Conservation (phyloP, 2,888 invertebrate genomes). For the Onchidella celtica region DNA sequence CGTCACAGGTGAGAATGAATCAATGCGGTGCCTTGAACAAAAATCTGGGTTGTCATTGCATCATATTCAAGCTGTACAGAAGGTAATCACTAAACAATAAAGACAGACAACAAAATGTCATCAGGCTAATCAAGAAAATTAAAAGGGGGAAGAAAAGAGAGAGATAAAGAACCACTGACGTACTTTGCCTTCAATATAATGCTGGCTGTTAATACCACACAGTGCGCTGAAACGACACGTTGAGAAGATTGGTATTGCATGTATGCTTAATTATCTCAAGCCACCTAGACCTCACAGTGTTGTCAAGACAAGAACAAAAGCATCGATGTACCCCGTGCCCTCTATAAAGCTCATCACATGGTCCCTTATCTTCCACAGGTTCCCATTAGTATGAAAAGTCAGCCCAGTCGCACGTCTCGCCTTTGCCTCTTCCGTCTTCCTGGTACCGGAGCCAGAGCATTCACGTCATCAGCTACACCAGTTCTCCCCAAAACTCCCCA, state of each 20-base stretch:
- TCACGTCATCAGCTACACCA: neutral
- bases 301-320: conserved; percentile 3
- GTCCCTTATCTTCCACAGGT: neutral
- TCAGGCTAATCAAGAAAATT: neutral
- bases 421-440: too few species aligned
- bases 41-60: neutral
- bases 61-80: neutral
- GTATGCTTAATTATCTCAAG: conserved; percentile 21
- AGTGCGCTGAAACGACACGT: neutral
- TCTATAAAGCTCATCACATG: conserved; percentile 5
- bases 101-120: neutral
- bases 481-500: neutral
- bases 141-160: neutral
- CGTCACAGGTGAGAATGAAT: neutral
- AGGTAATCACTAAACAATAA: neutral
- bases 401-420: too few species aligned
- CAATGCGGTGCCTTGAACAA: too few species aligned
- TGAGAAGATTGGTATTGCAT: neutral
- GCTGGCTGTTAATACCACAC: neutral
- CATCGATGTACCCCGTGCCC: neutral
- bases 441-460: too few species aligned
- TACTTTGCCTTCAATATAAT: neutral
- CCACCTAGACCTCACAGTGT: neutral
- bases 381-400: neutral
- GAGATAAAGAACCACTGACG: conserved; percentile 5